Percentiles rank a stretch among this genome's conserved stretches.
These are phyloP conservation scores for Pachycephus smyrnensis DNA, from an alignment of 2,888 invertebrate species.

Conservation along the genomic window DNA sequence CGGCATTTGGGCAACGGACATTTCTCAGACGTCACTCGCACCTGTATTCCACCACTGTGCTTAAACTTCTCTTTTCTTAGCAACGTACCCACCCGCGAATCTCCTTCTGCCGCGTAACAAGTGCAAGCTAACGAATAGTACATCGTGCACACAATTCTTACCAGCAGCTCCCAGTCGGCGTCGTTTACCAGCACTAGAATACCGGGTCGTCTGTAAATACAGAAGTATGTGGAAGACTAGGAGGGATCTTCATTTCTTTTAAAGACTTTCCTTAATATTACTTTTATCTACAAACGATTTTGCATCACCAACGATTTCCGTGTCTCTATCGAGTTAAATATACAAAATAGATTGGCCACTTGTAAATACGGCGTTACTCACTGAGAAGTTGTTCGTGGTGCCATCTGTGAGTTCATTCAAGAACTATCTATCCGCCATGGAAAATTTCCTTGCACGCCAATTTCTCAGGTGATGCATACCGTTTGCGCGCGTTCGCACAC, in stretches of 20 bases:
- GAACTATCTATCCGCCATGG: background rate
- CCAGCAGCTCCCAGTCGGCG: slow-evolving; percentile 93
- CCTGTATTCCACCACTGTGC: slow-evolving; percentile 25
- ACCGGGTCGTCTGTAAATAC: slow-evolving; percentile 79
- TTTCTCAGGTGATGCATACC: background rate
- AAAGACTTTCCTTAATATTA: background rate
- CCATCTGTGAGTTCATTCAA: background rate
- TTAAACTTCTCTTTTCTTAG: background rate
- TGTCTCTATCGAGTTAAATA: background rate
- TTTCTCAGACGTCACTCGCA: slow-evolving; percentile 47
- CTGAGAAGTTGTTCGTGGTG: background rate
- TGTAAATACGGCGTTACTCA: background rate
- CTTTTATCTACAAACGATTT: background rate
- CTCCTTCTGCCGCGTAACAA: background rate
- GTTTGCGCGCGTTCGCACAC: background rate
- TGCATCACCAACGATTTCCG: background rate
- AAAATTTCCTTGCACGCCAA: background rate
- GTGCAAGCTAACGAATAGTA: background rate
- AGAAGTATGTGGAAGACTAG: slow-evolving; percentile 38
- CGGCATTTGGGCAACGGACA: slow-evolving; percentile 30
- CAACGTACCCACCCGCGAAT: background rate
- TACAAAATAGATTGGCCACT: background rate
- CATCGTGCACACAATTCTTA: slow-evolving; percentile 57
- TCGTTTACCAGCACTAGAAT: slow-evolving; percentile 96
- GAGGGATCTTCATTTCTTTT: background rate